These are phyloP conservation scores for Eilema sororculum DNA, from an alignment of 2,888 invertebrate species.

Conservation along the genomic window DNA sequence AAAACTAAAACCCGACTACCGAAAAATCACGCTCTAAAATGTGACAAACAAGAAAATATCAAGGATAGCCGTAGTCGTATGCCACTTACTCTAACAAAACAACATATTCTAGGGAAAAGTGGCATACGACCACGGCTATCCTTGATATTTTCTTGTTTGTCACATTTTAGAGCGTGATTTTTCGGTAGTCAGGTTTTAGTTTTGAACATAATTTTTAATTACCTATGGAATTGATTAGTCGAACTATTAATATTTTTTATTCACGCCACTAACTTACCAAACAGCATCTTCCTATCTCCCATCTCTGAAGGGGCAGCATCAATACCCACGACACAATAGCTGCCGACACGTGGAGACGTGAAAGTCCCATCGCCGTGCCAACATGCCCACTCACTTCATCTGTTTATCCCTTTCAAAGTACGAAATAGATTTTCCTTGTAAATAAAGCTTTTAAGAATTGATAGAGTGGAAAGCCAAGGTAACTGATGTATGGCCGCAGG, in stretches of 20 bases:
- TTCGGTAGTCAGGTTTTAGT: too few species aligned
- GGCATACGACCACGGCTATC: too few species aligned
- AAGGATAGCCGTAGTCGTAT: too few species aligned
- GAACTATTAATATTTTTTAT: background rate
- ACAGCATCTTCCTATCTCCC: background rate
- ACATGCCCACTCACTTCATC: conserved; percentile 20
- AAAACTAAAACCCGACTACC: too few species aligned
- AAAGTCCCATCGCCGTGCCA: conserved; percentile 38
- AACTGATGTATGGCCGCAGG: background rate
- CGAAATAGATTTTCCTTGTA: conserved; percentile 39
- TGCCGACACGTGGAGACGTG: conserved; percentile 32
- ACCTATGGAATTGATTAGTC: too few species aligned
- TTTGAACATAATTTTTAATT: too few species aligned
- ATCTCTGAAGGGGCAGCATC: conserved; percentile 5
- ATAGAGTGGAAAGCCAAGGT: conserved; percentile 9
- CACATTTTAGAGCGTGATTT: too few species aligned
- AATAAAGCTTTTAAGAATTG: conserved; percentile 26
- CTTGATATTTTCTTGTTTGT: too few species aligned
- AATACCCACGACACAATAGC: conserved; percentile 16
- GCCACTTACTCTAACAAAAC: too few species aligned
- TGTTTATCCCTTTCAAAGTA: conserved; percentile 29
- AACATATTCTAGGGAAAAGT: too few species aligned
- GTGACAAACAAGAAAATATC: too few species aligned
- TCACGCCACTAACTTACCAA: background rate
- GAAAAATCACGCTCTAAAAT: too few species aligned